Conservation (phyloP, 1,140 invertebrate genomes). For the Metopolophium dirhodum region DNA sequence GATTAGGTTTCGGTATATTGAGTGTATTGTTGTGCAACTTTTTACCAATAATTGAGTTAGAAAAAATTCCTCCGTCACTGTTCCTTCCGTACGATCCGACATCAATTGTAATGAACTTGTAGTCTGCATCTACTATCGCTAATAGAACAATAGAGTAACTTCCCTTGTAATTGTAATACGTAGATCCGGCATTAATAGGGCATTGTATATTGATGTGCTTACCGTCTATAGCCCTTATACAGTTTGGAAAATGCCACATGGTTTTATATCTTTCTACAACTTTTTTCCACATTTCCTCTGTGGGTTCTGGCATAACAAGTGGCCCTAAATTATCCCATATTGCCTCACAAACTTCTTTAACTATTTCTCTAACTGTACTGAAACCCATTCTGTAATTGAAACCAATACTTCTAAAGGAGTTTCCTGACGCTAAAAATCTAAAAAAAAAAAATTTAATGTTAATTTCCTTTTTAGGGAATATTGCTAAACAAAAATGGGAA, state of each 20-base stretch:
- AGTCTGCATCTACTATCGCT: conserved; percentile 58
- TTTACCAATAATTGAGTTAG: conserved; percentile 59
- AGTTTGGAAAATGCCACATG: conserved; percentile 63
- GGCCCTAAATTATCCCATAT: too few relatives aligned
- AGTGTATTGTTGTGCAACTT: conserved; percentile 58
- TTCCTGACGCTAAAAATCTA: conserved; percentile 39
- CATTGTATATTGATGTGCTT: conserved; percentile 60
- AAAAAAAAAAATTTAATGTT: conserved; percentile 42
- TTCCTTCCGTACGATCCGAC: conserved; percentile 60
- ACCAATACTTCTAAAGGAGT: conserved; percentile 57
- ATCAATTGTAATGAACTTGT: conserved; percentile 58
- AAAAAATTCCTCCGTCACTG: conserved; percentile 63
- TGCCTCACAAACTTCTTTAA: conserved; percentile 52
- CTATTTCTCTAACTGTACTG: conserved; percentile 59
- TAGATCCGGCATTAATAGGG: conserved; percentile 59
- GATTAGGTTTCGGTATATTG: conserved; percentile 36
- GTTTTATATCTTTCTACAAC: conserved; percentile 61
- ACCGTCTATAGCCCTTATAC: conserved; percentile 62
- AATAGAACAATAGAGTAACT: conserved; percentile 60
- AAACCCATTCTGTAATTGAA: conserved; percentile 59
- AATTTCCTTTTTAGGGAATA: conserved; percentile 55
- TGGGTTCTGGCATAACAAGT: conserved; percentile 58
- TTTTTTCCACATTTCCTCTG: conserved; percentile 61
- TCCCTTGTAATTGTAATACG: conserved; percentile 63
- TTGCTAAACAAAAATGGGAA: conserved; percentile 54